These are phyloP conservation scores for Drosophila nikananu DNA, from an alignment of 1,140 invertebrate species.

Conservation along the genomic window DNA sequence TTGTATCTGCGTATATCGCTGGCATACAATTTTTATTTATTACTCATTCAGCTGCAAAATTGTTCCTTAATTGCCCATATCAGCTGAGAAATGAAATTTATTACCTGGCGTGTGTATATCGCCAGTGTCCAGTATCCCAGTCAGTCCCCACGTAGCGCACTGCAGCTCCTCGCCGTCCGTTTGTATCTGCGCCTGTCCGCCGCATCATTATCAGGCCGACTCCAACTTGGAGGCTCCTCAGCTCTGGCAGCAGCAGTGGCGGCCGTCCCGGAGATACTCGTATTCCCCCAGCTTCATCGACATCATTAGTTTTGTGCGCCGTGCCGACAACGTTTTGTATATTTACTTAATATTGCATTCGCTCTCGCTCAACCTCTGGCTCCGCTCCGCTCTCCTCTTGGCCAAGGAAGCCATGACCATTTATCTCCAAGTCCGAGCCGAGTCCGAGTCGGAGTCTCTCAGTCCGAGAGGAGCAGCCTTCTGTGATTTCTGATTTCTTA, in stretches of 20 bases:
- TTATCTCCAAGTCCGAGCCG: slow-evolving; percentile 17
- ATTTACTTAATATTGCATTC: slow-evolving; percentile 84
- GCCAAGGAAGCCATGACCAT: slow-evolving; percentile 45
- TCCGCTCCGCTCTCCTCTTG: slow-evolving; percentile 17
- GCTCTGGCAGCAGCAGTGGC: background rate
- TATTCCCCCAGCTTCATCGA: slow-evolving; percentile 63
- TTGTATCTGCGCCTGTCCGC: slow-evolving; percentile 63
- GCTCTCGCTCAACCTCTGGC: slow-evolving; percentile 15
- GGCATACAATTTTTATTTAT: slow-evolving; percentile 85
- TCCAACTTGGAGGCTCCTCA: slow-evolving; percentile 21
- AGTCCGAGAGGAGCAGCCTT: slow-evolving; percentile 63
- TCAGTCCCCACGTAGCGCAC: slow-evolving; percentile 19
- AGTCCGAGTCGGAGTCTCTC: background rate
- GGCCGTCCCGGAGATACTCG: slow-evolving; percentile 13
- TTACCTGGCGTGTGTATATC: slow-evolving; percentile 85
- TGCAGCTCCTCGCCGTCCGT: slow-evolving; percentile 27
- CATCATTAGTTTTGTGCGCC: slow-evolving; percentile 83
- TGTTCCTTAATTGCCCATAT: slow-evolving; percentile 85
- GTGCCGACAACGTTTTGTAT: slow-evolving; percentile 83
- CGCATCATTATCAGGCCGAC: slow-evolving; percentile 73
- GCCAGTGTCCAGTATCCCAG: slow-evolving; percentile 54
- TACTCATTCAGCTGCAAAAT: slow-evolving; percentile 85
- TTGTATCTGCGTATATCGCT: slow-evolving; percentile 80
- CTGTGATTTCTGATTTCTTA: slow-evolving; percentile 84
- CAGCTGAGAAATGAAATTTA: slow-evolving; percentile 85